phyloP scores from a whole-genome alignment of 2,113 vertebrate species.

The Mugil cephalus region DNA sequence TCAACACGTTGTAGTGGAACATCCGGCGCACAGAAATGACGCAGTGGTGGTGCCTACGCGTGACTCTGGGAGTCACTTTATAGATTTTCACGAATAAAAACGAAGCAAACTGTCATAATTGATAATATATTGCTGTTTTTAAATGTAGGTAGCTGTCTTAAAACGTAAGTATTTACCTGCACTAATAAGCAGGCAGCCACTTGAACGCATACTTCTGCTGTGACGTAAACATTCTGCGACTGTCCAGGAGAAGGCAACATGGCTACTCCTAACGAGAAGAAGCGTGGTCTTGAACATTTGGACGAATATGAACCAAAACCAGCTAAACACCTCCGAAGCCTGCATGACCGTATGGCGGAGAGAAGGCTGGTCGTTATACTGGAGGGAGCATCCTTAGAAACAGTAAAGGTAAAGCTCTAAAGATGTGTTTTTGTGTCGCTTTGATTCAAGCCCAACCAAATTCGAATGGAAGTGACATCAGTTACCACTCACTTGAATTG shows the following conservation, averaged over 20 bases:
- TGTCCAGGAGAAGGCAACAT: slow-evolving; percentile 74
- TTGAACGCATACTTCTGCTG: background rate
- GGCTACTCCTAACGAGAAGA: slow-evolving; percentile 80
- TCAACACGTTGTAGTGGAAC: slow-evolving; percentile 66
- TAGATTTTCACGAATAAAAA: background rate
- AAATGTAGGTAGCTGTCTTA: background rate
- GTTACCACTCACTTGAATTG: no score
- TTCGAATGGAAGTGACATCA: slow-evolving; percentile 1
- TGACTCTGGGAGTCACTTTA: no score
- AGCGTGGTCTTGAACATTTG: slow-evolving; percentile 86
- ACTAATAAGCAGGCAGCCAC: background rate
- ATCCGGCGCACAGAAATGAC: slow-evolving; percentile 68
- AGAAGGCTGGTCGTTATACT: slow-evolving; percentile 91
- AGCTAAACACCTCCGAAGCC: slow-evolving; percentile 77
- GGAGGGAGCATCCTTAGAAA: slow-evolving; percentile 95
- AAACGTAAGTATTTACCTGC: background rate
- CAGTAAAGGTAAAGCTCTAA: slow-evolving; percentile 88
- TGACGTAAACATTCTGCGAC: slow-evolving; percentile 75
- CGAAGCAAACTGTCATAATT: no score
- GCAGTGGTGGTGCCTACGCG: background rate
- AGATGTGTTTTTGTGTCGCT: background rate
- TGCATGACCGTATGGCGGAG: slow-evolving; percentile 83
- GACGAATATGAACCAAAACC: slow-evolving; percentile 86
- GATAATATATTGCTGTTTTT: background rate
- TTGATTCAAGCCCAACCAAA: background rate